phyloP scores from a whole-genome alignment of 2,888 invertebrate species.

The Brachyptera putata region DNA sequence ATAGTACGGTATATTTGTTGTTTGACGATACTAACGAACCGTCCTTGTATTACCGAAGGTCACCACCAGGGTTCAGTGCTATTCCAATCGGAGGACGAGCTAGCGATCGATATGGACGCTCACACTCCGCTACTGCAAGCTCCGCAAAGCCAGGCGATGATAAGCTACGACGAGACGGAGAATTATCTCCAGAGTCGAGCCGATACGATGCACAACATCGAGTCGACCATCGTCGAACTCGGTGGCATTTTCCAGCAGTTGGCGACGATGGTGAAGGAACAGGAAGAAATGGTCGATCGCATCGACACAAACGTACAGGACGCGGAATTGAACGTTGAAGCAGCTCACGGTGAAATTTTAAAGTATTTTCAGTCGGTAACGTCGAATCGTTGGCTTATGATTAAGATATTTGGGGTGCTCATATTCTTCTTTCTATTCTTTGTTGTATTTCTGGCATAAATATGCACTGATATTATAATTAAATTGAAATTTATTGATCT shows the following conservation, averaged over 20 bases:
- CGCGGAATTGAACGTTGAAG: slow-evolving; percentile 93
- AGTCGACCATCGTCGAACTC: slow-evolving; percentile 96
- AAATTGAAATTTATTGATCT: too few relatives aligned
- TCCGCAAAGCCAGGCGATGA: slow-evolving; percentile 65
- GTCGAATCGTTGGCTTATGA: slow-evolving; percentile 97
- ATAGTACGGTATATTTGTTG: too few relatives aligned
- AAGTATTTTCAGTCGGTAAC: slow-evolving; percentile 97
- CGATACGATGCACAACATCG: slow-evolving; percentile 98
- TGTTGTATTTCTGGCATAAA: slow-evolving; percentile 92
- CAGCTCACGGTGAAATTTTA: slow-evolving; percentile 94
- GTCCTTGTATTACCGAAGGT: too few relatives aligned
- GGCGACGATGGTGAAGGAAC: slow-evolving; percentile 96
- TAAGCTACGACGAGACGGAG: slow-evolving; percentile 77
- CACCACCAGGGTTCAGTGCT: slow-evolving; percentile 46
- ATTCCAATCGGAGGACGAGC: slow-evolving; percentile 39
- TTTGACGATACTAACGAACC: too few relatives aligned
- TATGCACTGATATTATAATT: slow-evolving; percentile 5
- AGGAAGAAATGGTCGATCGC: slow-evolving; percentile 96
- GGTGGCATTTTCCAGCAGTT: slow-evolving; percentile 97
- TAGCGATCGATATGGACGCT: slow-evolving; percentile 29
- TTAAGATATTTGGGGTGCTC: slow-evolving; percentile 96
- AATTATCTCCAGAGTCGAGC: slow-evolving; percentile 88
- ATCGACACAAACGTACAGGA: slow-evolving; percentile 97
- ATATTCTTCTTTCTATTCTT: slow-evolving; percentile 99
- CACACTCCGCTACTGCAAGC: slow-evolving; percentile 43